phyloP scores from a whole-genome alignment of 2,797 vertebrate species.

The Hydrophis major region DNA sequence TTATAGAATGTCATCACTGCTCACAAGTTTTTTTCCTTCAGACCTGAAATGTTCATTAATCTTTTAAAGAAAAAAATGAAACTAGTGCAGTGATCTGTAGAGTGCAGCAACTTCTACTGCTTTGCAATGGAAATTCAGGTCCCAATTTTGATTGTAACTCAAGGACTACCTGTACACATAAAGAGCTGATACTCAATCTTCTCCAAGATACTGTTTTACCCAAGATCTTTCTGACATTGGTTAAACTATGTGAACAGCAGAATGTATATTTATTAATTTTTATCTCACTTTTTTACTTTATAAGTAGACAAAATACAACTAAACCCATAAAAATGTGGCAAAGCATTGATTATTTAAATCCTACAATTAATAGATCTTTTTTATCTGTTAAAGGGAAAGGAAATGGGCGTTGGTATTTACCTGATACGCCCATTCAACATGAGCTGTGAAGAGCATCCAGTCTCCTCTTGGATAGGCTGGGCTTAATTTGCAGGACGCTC shows the following conservation, averaged over 20 bases:
- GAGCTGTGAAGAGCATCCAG: too few species aligned
- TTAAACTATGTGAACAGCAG: constrained; percentile 41
- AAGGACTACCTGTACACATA: not conserved
- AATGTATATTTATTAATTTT: constrained; percentile 25
- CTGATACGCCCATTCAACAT: too few species aligned
- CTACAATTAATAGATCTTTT: not conserved
- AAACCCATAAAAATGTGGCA: not conserved
- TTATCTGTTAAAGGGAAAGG: not conserved
- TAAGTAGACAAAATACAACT: constrained; percentile 37
- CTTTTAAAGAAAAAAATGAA: constrained; percentile 50
- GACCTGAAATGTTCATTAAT: constrained; percentile 50
- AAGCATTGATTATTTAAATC: not conserved
- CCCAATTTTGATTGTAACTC: not conserved
- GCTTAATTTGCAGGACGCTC: too few species aligned
- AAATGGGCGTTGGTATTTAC: not conserved
- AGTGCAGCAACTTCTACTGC: constrained; percentile 45
- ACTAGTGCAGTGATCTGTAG: constrained; percentile 36
- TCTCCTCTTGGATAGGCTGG: too few species aligned
- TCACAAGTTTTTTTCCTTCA: not conserved
- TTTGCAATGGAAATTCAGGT: not conserved
- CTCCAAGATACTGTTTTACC: constrained; percentile 28
- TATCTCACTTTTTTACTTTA: not conserved
- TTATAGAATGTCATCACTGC: constrained; percentile 48
- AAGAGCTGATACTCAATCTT: constrained; percentile 34
- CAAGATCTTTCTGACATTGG: not conserved